A percentile compares a stretch with the other conserved stretches of the same genome.
phyloP scores from a whole-genome alignment of 2,113 vertebrate species.

The Daphoenositta chrysoptera region DNA sequence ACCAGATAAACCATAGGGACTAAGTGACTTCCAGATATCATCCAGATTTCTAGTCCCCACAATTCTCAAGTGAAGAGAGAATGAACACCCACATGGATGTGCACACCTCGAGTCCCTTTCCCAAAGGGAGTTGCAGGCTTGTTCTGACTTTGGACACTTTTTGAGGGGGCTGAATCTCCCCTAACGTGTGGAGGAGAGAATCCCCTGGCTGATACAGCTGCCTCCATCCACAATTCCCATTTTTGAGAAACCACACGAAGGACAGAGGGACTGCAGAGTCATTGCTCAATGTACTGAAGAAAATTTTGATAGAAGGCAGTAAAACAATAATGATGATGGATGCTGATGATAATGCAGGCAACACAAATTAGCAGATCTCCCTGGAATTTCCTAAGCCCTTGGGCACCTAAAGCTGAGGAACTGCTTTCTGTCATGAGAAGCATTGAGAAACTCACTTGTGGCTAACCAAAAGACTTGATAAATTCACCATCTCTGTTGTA shows the following conservation, averaged over 20 bases:
- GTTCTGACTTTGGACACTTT: background rate
- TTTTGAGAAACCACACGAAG: background rate
- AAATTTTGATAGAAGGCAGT: background rate
- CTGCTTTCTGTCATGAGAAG: background rate
- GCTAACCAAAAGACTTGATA: background rate
- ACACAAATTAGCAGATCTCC: background rate
- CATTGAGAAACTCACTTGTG: background rate
- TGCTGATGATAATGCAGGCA: background rate
- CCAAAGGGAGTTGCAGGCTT: background rate
- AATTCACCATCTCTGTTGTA: background rate
- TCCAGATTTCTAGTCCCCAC: background rate
- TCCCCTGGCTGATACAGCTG: background rate
- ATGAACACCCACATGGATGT: rapidly evolving
- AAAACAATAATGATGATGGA: background rate
- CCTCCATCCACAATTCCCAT: background rate
- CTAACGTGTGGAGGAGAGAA: rapidly evolving
- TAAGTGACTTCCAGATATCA: background rate
- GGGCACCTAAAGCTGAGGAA: background rate
- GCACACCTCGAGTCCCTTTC: background rate
- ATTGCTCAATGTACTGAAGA: background rate
- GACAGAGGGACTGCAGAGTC: background rate
- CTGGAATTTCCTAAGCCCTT: background rate
- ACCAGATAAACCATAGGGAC: background rate
- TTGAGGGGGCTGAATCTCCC: background rate
- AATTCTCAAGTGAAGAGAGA: background rate